These are phyloP conservation scores for Enteromius treurensis DNA, from an alignment of 2,797 vertebrate species.

Conservation along the genomic window DNA sequence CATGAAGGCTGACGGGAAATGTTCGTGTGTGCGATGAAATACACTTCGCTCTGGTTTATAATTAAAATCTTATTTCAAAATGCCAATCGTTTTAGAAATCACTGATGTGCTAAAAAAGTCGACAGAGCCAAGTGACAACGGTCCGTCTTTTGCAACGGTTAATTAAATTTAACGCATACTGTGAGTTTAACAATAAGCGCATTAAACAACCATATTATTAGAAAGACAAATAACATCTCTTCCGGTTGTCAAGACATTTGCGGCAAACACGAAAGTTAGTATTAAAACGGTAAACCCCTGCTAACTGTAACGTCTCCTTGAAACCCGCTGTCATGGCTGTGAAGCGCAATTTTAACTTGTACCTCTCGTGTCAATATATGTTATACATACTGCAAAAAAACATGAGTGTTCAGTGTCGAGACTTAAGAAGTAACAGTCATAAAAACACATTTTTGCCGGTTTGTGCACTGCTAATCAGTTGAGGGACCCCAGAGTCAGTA, in stretches of 20 bases:
- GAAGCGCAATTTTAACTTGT: neutral
- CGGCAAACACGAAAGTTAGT: neutral
- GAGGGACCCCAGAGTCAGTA: conserved; percentile 30
- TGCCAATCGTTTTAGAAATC: neutral
- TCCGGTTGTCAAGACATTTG: neutral
- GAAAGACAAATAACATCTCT: neutral
- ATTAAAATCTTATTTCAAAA: neutral
- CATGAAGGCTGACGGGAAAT: neutral
- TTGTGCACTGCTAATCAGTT: conserved; percentile 19
- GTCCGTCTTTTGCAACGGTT: neutral
- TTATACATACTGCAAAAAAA: neutral
- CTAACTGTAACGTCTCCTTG: conserved; percentile 24
- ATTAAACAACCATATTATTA: neutral
- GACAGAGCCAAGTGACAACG: neutral
- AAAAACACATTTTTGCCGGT: too few relatives aligned
- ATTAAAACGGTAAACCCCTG: neutral
- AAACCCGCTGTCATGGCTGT: conserved; percentile 11
- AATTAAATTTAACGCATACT: neutral
- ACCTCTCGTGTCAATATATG: neutral
- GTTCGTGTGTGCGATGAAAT: neutral
- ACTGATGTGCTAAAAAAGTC: neutral
- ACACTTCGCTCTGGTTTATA: neutral
- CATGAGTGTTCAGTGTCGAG: neutral
- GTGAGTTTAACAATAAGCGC: neutral
- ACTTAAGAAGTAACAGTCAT: neutral